Base-by-base conservation (phyloP, 2,888 invertebrate genomes). In the Plagodis dolabraria region DNA sequence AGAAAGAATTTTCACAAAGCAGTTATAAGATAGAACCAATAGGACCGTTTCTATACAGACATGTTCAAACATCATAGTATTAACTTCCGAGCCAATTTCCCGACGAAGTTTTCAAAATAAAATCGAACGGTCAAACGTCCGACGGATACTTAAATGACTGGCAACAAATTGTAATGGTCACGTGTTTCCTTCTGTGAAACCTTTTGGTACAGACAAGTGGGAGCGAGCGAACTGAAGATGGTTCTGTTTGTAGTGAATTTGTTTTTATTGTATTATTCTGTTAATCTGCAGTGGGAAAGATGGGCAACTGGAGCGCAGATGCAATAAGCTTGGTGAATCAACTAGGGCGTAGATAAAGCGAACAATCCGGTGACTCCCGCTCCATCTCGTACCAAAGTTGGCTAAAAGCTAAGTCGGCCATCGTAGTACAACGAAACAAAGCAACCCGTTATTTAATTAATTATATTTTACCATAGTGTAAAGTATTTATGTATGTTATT, bases 81-180 rank as follows among this genome's bases (percentile, higher is more conserved):
- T 40, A 60, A 60, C 60, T 55, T 60, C 51, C 47, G 44, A 60
- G 55, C n/a, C 60, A 52, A 60, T 60, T 55, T 51, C 52, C 55
- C 51, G 48, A 33, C 47, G 50, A 48, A 55, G 55, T 60, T 55
- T 54, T 60, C 60, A 63, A 65, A 65, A 68, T 68, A 68, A 68
- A 68, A 68, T 68, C 60, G 60, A 65, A 68, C 68, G 60, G 68
- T 56, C 65, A 68, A 65, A 60, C 65, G 64, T 64, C 64, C 65
- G 52, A 59, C 60, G 59, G 60, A 64, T 58, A 48, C 63, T 56
- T 68, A 65, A 68, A 68, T 64, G 66, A 66, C 66, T 63, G 62
- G 47, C 64, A 63, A 66, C 68, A 66, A 68, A 66, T 53, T 61
- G 68, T 66, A 63, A 68, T 63, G 53, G 64, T 58, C 64, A 64